A percentile compares a stretch with the other conserved stretches of the same genome.
These are phyloP conservation scores for Nasonia giraulti DNA, from an alignment of 1,140 invertebrate species.

Conservation along the genomic window DNA sequence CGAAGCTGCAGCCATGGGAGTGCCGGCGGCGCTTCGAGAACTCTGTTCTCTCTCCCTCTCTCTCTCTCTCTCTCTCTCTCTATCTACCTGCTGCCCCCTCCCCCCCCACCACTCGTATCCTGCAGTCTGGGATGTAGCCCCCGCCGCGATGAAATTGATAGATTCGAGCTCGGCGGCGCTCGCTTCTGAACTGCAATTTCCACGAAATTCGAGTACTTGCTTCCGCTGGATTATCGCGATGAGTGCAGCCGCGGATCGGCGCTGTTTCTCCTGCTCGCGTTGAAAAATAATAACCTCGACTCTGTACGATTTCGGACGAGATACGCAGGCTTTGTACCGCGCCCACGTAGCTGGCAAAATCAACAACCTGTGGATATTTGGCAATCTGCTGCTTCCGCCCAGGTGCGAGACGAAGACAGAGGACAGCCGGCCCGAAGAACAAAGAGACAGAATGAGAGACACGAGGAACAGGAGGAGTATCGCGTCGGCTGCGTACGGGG, in stretches of 20 bases:
- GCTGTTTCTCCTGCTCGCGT: background rate
- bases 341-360: slow-evolving; percentile 57
- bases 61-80: slow-evolving; percentile 31
- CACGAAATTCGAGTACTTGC: slow-evolving; percentile 62
- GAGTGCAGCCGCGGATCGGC: no score
- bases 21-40: slow-evolving; percentile 1
- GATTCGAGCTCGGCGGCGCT: slow-evolving; percentile 64
- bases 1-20: slow-evolving; percentile 54
- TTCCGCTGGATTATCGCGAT: background rate
- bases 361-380: slow-evolving; percentile 73
- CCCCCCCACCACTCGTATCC: background rate
- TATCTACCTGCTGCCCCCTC: background rate
- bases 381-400: slow-evolving; percentile 62
- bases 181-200: slow-evolving; percentile 59
- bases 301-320: background rate
- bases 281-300: background rate
- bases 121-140: slow-evolving; percentile 46
- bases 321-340: background rate
- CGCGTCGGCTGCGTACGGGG: no score
- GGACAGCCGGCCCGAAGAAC: background rate
- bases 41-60: slow-evolving; percentile 28
- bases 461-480: no score
- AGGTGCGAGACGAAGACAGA: background rate
- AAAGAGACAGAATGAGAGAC: background rate
- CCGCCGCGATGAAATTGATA: slow-evolving; percentile 69